These are phyloP conservation scores for Hassar affinis DNA, from an alignment of 2,113 vertebrate genomes.

Conservation along the genomic window DNA sequence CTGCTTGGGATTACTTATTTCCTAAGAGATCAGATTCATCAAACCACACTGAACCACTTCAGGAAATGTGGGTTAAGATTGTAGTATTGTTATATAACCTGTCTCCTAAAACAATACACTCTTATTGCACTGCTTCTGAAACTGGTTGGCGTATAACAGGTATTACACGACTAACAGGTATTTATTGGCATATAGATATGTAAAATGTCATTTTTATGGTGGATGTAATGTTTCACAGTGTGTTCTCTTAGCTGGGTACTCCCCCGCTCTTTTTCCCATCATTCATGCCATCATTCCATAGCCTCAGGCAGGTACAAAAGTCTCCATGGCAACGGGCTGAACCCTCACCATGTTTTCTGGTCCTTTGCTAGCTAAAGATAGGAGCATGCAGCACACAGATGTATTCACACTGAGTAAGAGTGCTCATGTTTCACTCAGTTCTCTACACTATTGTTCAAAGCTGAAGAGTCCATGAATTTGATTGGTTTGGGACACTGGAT, in stretches of 20 bases:
- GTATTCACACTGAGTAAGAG: constrained; percentile 8
- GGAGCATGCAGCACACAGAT: constrained; percentile 43
- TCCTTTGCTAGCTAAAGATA: constrained; percentile 67
- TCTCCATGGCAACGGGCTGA: constrained; percentile 70
- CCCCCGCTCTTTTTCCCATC: constrained; percentile 42
- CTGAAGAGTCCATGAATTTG: neutral
- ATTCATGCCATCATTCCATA: constrained; percentile 49
- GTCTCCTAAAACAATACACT: neutral
- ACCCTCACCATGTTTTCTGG: constrained; percentile 56
- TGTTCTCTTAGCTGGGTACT: constrained; percentile 22
- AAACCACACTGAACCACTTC: neutral
- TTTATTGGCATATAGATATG: neutral
- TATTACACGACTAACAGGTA: too few species aligned
- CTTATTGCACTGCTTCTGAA: neutral
- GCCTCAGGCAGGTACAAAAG: constrained; percentile 53
- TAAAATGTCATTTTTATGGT: neutral
- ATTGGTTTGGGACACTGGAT: neutral
- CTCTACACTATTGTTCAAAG: neutral
- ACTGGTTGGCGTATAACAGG: neutral
- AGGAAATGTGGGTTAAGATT: neutral
- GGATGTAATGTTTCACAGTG: neutral
- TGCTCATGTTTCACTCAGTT: constrained; percentile 8
- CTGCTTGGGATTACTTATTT: constrained; percentile 4
- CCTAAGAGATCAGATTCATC: constrained; percentile 12
- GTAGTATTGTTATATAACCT: neutral